Conservation (phyloP, 2,888 invertebrate genomes). For the Apamea monoglypha region DNA sequence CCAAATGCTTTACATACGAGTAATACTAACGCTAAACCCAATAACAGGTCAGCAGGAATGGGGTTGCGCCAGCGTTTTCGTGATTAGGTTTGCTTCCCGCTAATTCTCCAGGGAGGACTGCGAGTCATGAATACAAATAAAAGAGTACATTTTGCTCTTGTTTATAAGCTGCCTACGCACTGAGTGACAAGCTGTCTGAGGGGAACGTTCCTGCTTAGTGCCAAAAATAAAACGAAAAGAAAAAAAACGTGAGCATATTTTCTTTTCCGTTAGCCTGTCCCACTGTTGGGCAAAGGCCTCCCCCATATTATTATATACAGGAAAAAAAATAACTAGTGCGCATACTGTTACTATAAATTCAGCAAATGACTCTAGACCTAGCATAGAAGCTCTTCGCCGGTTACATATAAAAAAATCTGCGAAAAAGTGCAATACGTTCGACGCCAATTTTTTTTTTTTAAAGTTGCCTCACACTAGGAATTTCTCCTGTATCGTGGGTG, state of each 20-base stretch:
- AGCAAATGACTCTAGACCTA: too few species aligned
- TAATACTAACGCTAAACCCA: constrained; percentile 56
- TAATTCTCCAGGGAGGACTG: constrained; percentile 56
- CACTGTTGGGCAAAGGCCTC: too few species aligned
- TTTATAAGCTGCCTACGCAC: constrained; percentile 34
- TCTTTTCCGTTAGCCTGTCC: too few species aligned
- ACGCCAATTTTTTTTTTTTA: too few species aligned
- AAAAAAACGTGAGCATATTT: not conserved
- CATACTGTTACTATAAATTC: too few species aligned
- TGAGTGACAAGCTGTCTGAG: constrained; percentile 6
- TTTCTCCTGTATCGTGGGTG: too few species aligned
- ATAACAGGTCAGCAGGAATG: constrained; percentile 52
- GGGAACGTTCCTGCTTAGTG: not conserved
- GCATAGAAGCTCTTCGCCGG: too few species aligned
- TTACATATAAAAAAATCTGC: too few species aligned
- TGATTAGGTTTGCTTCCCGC: constrained; percentile 63
- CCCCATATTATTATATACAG: too few species aligned
- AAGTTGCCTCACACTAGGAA: too few species aligned
- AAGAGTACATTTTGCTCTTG: constrained; percentile 54
- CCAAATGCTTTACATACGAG: constrained; percentile 50
- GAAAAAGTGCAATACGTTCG: too few species aligned
- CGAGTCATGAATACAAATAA: constrained; percentile 67
- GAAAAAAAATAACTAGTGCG: too few species aligned
- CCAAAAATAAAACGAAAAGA: not conserved
- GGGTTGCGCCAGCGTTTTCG: constrained; percentile 57